A percentile compares a stretch with the other conserved stretches of the same genome.
phyloP scores from a whole-genome alignment of 2,797 vertebrate species.

The Sebastes reedi region DNA sequence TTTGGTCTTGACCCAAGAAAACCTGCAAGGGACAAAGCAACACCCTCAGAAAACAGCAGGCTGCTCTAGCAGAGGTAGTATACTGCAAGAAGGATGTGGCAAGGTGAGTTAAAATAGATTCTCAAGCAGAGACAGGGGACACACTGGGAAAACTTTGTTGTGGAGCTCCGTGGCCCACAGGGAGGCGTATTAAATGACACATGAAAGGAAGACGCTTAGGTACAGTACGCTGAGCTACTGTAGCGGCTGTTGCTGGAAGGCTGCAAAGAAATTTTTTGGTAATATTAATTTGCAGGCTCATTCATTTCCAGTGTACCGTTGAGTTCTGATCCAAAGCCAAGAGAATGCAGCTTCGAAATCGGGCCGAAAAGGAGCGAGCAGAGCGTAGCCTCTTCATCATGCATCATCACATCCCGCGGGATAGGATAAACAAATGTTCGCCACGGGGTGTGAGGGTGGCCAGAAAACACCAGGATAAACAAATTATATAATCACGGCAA shows the following conservation, averaged over 20 bases:
- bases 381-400: neutral
- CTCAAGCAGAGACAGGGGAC: neutral
- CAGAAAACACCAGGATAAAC: conserved; percentile 4
- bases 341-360: neutral
- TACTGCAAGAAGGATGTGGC: neutral
- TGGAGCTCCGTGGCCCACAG: neutral
- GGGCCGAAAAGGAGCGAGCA: neutral
- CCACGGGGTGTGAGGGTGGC: neutral
- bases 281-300: neutral
- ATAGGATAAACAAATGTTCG: conserved; percentile 3
- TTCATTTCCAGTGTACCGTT: neutral
- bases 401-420: conserved; percentile 6
- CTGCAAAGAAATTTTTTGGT: neutral
- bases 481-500: conserved; percentile 2
- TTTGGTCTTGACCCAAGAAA: conserved; percentile 60
- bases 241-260: conserved; percentile 18
- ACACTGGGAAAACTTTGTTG: conserved; percentile 1
- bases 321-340: neutral
- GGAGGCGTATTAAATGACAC: conserved; percentile 14
- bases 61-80: neutral
- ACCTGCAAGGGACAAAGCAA: conserved; percentile 38
- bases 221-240: conserved; percentile 10
- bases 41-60: conserved; percentile 17
- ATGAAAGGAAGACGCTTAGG: neutral
- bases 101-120: conserved; percentile 24